Evolutionary conservation across 1,140 invertebrate species (phyloP), one percentile per base, ranked within the genome.

Genomic region (Drosophila malerkotliana): DNA sequence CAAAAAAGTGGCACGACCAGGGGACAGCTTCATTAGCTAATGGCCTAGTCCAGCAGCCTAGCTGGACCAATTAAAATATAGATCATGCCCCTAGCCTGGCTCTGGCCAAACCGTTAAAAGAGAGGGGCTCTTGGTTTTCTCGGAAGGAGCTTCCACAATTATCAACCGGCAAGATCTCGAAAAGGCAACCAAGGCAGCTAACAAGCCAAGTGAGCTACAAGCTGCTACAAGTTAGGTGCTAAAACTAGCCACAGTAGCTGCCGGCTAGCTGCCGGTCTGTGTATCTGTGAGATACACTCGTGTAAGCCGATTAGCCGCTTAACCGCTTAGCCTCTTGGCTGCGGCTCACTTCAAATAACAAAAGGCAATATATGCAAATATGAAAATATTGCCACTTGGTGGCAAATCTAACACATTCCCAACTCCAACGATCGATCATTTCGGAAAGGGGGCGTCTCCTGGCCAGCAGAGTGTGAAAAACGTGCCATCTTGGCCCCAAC

Each of bases 21-120:
- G 69, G 67, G 56, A 87, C 79, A 87, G 82, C 82, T 88, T 87
- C 83, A 87, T 87, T 87, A 87, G 82, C 66, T 87, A 88, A 87
- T 87, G 71, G 82, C 56, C 21, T 3, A 21, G 21, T 0, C 2
- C 3, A 21, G 21, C 21, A 3, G 21, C 47, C 77, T 60, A 66
- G 18, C 18, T 18, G 18, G 66, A 82, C 82, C 82, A 87, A 87
- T 87, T 87, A 87, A 87, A 87, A 87, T 82, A 87, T 87, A 88
- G 83, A 87, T 87, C 82, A 87, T 87, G 78, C 71, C 18, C 18
- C 18, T 18, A 21, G 21, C 21, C 21, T 3, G 21, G 21, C 21
- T 18, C 21, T 21, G 21, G 1, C 21, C 21, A 21, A 84, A 84
- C 81, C 81, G 81, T 84, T 84, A 84, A 76, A 18, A 77, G 72